Conservation (phyloP, 2,888 invertebrate genomes). For the Pterostichus niger region DNA sequence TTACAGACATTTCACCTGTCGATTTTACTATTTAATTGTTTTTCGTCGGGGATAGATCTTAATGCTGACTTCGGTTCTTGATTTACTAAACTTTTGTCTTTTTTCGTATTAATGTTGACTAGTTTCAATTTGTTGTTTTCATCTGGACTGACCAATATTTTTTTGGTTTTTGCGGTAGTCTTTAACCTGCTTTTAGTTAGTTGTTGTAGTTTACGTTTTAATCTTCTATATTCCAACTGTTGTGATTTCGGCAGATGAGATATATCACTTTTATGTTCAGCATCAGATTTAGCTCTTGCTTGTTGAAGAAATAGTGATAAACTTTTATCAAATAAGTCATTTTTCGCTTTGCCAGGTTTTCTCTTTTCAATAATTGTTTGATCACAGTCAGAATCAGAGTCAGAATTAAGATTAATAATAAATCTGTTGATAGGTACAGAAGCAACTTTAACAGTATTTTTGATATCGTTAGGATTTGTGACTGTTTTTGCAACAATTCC, state of each 20-base stretch:
- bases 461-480: constrained; percentile 60
- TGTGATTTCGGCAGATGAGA: constrained; percentile 73
- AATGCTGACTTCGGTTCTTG: constrained; percentile 50
- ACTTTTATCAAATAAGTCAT: constrained; percentile 66
- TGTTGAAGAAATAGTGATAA: constrained; percentile 62
- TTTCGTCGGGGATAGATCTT: constrained; percentile 60
- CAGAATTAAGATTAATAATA: constrained; percentile 74
- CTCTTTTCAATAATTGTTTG: constrained; percentile 61
- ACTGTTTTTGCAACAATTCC: constrained; percentile 13
- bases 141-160: constrained; percentile 47
- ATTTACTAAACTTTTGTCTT: constrained; percentile 8
- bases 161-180: constrained; percentile 55
- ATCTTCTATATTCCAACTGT: constrained; percentile 75
- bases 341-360: constrained; percentile 55
- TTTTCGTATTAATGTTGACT: constrained; percentile 65
- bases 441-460: constrained; percentile 65
- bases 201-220: constrained; percentile 73
- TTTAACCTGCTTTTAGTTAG: constrained; percentile 67
- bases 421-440: constrained; percentile 74
- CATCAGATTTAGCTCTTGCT: constrained; percentile 61
- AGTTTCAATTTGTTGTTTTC: constrained; percentile 67
- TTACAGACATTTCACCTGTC: constrained; percentile 63
- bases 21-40: constrained; percentile 57
- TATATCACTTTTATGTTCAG: constrained; percentile 61
- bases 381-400: constrained; percentile 74